Conservation (phyloP, 2,888 invertebrate genomes). For the Melipona bicolor region DNA sequence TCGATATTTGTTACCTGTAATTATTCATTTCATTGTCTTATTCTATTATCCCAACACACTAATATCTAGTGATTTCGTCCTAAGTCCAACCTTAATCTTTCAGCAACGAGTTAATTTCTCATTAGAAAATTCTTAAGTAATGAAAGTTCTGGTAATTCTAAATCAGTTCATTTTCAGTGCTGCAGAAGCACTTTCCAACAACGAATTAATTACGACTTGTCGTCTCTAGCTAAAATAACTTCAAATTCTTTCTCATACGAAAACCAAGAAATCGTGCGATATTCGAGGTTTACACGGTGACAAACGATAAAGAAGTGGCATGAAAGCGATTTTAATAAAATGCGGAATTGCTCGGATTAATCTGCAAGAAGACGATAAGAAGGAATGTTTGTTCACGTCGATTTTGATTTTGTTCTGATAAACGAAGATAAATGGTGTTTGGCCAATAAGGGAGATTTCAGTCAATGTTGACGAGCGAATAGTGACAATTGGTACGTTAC, state of each 20-base stretch:
- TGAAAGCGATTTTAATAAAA: background rate
- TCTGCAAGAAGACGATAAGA: slow-evolving; percentile 22
- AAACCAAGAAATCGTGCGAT: slow-evolving; percentile 26
- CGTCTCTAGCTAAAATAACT: background rate
- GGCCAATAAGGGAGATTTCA: background rate
- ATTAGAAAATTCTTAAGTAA: no score
- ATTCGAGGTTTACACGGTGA: slow-evolving; percentile 26
- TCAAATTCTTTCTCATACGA: slow-evolving; percentile 28
- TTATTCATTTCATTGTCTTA: background rate
- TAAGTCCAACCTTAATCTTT: no score
- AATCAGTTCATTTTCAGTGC: no score
- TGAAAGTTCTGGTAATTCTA: no score
- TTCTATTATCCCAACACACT: background rate
- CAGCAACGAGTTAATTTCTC: no score
- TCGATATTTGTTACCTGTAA: no score
- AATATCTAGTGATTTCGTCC: background rate
- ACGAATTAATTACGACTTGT: no score
- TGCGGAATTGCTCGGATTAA: slow-evolving; percentile 4
- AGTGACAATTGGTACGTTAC: no score
- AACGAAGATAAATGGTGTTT: slow-evolving; percentile 15
- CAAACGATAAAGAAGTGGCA: background rate
- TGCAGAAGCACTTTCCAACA: no score
- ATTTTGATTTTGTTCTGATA: slow-evolving; percentile 16
- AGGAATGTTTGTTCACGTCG: background rate
- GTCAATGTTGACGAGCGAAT: slow-evolving; percentile 23